phyloP scores from a whole-genome alignment of 1,140 invertebrate genomes.

The Melipona quadrifasciata region DNA sequence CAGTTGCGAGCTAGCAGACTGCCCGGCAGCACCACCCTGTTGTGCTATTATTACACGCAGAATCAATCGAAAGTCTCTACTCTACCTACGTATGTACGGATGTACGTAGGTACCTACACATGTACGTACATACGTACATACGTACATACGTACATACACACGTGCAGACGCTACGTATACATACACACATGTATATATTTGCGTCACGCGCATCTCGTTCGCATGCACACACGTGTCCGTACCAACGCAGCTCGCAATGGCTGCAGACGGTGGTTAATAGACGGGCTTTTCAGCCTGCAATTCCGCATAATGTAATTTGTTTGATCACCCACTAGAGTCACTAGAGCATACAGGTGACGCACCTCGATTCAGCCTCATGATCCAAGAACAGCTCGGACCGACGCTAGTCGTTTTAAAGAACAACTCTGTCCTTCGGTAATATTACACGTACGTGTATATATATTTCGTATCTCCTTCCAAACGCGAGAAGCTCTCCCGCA shows the following conservation, averaged over 20 bases:
- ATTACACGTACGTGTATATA: too few relatives aligned
- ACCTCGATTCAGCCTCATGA: constrained; percentile 57
- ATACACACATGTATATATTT: constrained; percentile 23
- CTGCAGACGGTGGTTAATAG: constrained; percentile 42
- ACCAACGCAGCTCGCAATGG: not conserved
- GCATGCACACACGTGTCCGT: constrained; percentile 15
- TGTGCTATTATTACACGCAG: constrained; percentile 65
- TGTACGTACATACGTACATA: too few relatives aligned
- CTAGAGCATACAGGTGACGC: constrained; percentile 52
- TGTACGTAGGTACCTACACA: too few relatives aligned
- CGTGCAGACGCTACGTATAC: too few relatives aligned
- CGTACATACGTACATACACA: too few relatives aligned
- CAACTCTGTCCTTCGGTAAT: too few relatives aligned
- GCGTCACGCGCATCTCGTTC: constrained; percentile 53
- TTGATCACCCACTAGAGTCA: constrained; percentile 54
- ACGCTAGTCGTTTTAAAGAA: constrained; percentile 10
- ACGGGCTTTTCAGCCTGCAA: constrained; percentile 45
- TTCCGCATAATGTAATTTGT: constrained; percentile 63
- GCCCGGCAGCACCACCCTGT: constrained; percentile 60
- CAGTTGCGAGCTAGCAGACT: constrained; percentile 58
- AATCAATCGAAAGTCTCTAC: constrained; percentile 65
- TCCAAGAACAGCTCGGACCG: constrained; percentile 37
- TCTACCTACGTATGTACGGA: too few relatives aligned
- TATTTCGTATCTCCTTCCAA: too few relatives aligned
- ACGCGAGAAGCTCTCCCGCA: too few relatives aligned